Conservation (phyloP, 2,113 vertebrate genomes). For the Cinclus mexicanus region DNA sequence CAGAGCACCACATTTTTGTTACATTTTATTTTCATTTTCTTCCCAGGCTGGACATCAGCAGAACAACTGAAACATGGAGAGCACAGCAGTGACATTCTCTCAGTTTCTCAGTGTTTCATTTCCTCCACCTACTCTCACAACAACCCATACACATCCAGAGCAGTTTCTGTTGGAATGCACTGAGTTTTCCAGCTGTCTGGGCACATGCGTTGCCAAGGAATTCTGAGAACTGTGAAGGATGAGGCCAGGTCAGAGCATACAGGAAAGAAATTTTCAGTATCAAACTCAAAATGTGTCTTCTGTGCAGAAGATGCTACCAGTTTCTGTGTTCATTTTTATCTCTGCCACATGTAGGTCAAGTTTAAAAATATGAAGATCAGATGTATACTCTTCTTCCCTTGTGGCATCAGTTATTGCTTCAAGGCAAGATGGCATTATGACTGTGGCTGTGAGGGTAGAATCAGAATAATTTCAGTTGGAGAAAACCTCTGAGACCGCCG, state of each 20-base stretch:
- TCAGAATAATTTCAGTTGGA: not conserved
- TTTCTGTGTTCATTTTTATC: not conserved
- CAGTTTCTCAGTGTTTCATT: not conserved
- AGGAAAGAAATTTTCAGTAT: not conserved
- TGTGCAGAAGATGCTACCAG: not conserved
- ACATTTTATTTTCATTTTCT: not conserved
- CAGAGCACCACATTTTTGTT: not conserved
- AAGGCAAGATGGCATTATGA: not conserved
- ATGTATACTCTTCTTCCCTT: not conserved
- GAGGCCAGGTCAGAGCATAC: not conserved
- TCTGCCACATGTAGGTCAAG: not conserved
- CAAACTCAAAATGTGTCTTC: not conserved
- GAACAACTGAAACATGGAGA: not conserved
- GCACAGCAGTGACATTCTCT: not conserved
- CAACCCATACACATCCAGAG: not conserved
- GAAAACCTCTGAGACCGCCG: not conserved
- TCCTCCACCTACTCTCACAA: not conserved
- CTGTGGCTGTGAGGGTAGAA: not conserved
- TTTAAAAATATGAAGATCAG: not conserved
- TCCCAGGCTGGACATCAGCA: not conserved
- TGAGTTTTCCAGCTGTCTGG: not conserved
- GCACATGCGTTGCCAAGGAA: rapidly evolving
- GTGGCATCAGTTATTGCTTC: not conserved
- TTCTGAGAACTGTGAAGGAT: not conserved
- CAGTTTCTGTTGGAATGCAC: not conserved